phyloP scores from a whole-genome alignment of 1,140 invertebrate genomes.

The Orius insidiosus region DNA sequence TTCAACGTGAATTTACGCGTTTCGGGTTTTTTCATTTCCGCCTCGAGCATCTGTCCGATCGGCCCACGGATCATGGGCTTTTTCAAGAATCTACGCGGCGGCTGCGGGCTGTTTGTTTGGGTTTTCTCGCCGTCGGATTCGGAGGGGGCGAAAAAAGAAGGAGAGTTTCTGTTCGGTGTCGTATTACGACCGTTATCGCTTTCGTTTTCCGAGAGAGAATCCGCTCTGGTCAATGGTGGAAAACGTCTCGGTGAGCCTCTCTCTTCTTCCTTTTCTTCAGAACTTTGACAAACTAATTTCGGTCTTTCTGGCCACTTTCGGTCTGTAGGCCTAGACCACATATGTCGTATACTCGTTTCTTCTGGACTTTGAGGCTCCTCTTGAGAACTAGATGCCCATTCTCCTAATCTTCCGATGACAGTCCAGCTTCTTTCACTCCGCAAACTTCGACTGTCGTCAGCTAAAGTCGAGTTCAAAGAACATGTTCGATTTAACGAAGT shows the following conservation, averaged over 20 bases:
- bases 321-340: conserved; percentile 11
- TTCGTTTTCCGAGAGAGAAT: conserved; percentile 39
- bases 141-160: conserved; percentile 23
- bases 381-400: conserved; percentile 18
- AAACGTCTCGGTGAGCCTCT: background rate
- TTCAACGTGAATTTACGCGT: conserved; percentile 28
- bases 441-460: background rate
- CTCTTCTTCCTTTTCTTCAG: conserved; percentile 48
- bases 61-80: conserved; percentile 59
- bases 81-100: conserved; percentile 36
- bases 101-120: conserved; percentile 3
- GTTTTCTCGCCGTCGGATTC: conserved; percentile 30
- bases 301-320: conserved; percentile 26
- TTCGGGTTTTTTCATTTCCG: conserved; percentile 59
- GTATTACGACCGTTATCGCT: conserved; percentile 26
- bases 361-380: conserved; percentile 35
- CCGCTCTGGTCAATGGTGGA: conserved; percentile 24
- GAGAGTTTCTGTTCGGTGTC: conserved; percentile 22
- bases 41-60: conserved; percentile 67
- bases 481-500: too few relatives aligned
- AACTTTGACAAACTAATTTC: conserved; percentile 45
- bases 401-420: conserved; percentile 17
- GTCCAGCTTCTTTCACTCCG: conserved; percentile 14
- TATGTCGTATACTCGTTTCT: too few relatives aligned
- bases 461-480: too few relatives aligned